These are phyloP conservation scores for Pristionchus arcanus DNA, from an alignment of 2,888 invertebrate genomes.

Conservation along the genomic window DNA sequence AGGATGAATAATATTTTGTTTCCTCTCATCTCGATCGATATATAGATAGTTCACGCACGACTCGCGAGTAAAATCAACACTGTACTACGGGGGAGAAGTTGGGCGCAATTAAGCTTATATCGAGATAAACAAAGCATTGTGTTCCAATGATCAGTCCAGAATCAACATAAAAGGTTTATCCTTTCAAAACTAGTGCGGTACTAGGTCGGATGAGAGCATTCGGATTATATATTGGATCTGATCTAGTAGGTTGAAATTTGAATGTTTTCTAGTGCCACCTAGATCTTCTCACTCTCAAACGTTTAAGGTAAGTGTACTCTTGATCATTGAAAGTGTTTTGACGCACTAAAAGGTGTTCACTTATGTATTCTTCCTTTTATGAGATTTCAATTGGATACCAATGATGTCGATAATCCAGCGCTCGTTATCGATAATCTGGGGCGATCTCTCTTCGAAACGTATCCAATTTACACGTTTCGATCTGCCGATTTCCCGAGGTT, in stretches of 20 bases:
- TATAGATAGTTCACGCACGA: constrained; percentile 1
- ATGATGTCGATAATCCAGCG: constrained; percentile 11
- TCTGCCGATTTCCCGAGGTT: background rate
- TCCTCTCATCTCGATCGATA: background rate
- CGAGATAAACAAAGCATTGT: background rate
- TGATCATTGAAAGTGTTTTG: background rate
- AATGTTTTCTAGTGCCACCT: too few relatives aligned
- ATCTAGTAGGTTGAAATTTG: too few relatives aligned
- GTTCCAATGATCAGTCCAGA: background rate
- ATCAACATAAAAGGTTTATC: too few relatives aligned
- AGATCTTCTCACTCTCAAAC: background rate
- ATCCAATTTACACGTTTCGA: constrained; percentile 32
- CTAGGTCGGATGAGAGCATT: too few relatives aligned
- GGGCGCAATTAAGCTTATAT: constrained; percentile 2
- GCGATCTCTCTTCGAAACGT: background rate
- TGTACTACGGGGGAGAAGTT: constrained; percentile 14
- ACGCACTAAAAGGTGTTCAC: background rate
- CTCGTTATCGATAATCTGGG: constrained; percentile 20
- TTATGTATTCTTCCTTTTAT: background rate
- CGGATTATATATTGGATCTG: too few relatives aligned
- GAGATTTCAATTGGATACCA: background rate
- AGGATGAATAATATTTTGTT: constrained; percentile 9
- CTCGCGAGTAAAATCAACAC: background rate
- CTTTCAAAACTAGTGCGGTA: too few relatives aligned
- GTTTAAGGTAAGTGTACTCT: background rate